phyloP scores from a whole-genome alignment of 2,888 invertebrate species.

The Caenorhabditis wallacei region DNA sequence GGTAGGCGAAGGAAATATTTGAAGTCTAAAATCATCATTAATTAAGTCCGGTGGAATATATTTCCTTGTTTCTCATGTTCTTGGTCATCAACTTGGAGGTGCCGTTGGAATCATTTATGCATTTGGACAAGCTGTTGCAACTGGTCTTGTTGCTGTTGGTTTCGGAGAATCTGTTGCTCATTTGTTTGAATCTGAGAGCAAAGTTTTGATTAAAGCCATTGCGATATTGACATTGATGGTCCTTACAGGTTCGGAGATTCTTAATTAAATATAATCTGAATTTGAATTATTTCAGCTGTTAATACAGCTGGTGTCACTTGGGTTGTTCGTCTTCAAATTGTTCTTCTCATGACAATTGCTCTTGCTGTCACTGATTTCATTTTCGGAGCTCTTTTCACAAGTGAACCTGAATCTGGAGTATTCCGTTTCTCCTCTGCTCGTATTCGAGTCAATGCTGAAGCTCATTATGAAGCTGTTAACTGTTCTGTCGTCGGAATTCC shows the following conservation, averaged over 20 bases:
- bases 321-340: constrained; percentile 96
- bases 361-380: constrained; percentile 94
- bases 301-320: constrained; percentile 98
- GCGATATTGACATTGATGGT: constrained; percentile 92
- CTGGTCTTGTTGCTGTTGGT: constrained; percentile 95
- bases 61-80: constrained; percentile 94
- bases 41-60: constrained; percentile 98
- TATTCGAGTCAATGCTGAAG: constrained; percentile 87
- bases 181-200: constrained; percentile 87
- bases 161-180: constrained; percentile 97
- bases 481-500: constrained; percentile 69
- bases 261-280: neutral
- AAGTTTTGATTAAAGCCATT: constrained; percentile 91
- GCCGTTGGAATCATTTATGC: constrained; percentile 95
- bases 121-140: constrained; percentile 97
- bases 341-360: constrained; percentile 91
- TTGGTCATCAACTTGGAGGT: constrained; percentile 95
- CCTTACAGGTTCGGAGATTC: constrained; percentile 84
- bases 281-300: constrained; percentile 86
- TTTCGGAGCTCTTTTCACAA: constrained; percentile 92
- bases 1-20: constrained; percentile 19
- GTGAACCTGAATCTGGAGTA: constrained; percentile 89
- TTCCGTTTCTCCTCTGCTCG: constrained; percentile 91
- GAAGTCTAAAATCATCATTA: constrained; percentile 88
- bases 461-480: constrained; percentile 86